Conservation (phyloP, 1,140 invertebrate genomes). For the Drosophila sechellia region DNA sequence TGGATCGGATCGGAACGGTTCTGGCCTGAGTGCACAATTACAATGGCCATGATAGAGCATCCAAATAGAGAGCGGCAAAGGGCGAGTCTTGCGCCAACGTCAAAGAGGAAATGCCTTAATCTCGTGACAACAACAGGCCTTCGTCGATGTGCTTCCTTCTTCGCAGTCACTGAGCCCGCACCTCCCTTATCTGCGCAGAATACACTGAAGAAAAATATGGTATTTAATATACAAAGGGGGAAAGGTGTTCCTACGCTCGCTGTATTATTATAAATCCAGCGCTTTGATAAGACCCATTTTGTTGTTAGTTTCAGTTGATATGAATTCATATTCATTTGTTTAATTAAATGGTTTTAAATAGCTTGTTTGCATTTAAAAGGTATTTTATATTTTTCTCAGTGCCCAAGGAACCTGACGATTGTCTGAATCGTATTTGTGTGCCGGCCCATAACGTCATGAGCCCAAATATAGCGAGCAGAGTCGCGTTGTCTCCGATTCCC, state of each 20-base stretch:
- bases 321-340: no score
- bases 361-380: no score
- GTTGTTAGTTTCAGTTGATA: no score
- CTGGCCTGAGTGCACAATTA: slow-evolving; percentile 74
- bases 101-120: slow-evolving; percentile 82
- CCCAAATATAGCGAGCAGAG: slow-evolving; percentile 26
- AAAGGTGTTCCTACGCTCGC: no score
- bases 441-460: slow-evolving; percentile 38
- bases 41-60: slow-evolving; percentile 66
- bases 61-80: slow-evolving; percentile 17
- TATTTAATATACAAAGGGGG: no score
- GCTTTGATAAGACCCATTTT: no score
- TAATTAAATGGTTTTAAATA: no score
- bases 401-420: slow-evolving; percentile 18
- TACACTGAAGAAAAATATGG: slow-evolving; percentile 3
- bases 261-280: no score
- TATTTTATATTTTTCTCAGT: slow-evolving; percentile 12
- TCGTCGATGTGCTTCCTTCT: slow-evolving; percentile 3
- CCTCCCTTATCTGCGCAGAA: slow-evolving; percentile 2
- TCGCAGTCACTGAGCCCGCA: not conserved
- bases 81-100: slow-evolving; percentile 69
- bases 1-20: slow-evolving; percentile 21
- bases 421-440: slow-evolving; percentile 63
- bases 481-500: slow-evolving; percentile 48
- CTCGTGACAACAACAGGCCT: slow-evolving; percentile 58